Evolutionary conservation across 2,888 invertebrate species (phyloP).

Genomic region (Agrochola macilenta): DNA sequence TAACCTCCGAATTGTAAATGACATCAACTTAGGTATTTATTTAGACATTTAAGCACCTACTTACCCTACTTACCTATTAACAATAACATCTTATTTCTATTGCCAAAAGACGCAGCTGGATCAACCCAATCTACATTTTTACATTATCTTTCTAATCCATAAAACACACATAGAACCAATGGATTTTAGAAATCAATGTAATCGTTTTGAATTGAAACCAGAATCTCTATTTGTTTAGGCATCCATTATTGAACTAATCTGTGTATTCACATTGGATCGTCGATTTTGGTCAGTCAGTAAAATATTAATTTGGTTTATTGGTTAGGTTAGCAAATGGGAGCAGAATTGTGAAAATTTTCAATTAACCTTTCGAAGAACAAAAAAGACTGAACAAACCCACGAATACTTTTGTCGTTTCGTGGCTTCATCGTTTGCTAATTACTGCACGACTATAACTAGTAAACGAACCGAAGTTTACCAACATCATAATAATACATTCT

Average conservation of each 20-base stretch:
- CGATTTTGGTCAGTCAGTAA: neutral
- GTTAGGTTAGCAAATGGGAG: neutral
- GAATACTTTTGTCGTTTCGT: neutral
- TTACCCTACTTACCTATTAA: neutral
- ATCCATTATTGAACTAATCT: constrained; percentile 14
- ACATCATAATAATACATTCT: neutral
- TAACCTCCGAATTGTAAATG: neutral
- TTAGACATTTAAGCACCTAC: neutral
- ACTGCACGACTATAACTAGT: no score
- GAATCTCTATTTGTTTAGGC: constrained; percentile 4
- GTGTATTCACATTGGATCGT: neutral
- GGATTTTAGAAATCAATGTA: neutral
- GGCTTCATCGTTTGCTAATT: neutral
- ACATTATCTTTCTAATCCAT: neutral
- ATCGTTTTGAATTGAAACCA: neutral
- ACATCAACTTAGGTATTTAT: neutral
- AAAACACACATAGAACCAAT: neutral
- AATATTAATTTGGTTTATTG: constrained; percentile 4
- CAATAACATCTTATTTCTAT: neutral
- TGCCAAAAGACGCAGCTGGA: accelerated
- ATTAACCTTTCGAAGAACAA: neutral
- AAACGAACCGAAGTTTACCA: no score
- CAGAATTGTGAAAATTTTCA: neutral
- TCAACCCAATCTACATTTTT: neutral
- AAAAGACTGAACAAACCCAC: neutral